Evolutionary conservation across 2,113 vertebrate genomes (phyloP).

Genomic region (Malurus melanocephalus): DNA sequence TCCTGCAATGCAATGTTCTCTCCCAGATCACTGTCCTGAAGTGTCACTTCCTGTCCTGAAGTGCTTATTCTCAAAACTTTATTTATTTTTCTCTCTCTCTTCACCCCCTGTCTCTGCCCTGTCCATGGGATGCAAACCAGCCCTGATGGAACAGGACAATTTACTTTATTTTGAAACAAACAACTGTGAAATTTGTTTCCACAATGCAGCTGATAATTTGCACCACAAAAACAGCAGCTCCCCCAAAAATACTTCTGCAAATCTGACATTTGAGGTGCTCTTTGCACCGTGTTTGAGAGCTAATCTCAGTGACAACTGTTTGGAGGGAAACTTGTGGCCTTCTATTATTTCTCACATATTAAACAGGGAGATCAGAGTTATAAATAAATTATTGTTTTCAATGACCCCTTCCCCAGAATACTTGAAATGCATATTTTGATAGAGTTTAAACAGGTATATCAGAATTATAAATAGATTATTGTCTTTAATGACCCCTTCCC

Average conservation of each 20-base stretch:
- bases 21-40: neutral
- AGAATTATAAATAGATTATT: neutral
- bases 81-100: neutral
- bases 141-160: neutral
- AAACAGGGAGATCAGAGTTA: neutral
- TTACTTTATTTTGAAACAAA: neutral
- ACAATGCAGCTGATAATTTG: neutral
- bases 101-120: neutral
- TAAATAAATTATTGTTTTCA: neutral
- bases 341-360: neutral
- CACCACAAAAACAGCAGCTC: neutral
- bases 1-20: neutral
- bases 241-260: neutral
- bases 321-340: neutral
- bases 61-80: neutral
- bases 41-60: neutral
- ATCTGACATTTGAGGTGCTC: neutral
- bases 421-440: neutral
- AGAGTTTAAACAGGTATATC: neutral
- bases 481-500: neutral
- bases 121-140: neutral
- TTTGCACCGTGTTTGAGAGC: neutral
- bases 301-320: neutral
- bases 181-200: neutral
- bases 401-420: neutral